These are phyloP conservation scores for Petrolisthes manimaculis DNA, from an alignment of 2,888 invertebrate species.

Conservation along the genomic window DNA sequence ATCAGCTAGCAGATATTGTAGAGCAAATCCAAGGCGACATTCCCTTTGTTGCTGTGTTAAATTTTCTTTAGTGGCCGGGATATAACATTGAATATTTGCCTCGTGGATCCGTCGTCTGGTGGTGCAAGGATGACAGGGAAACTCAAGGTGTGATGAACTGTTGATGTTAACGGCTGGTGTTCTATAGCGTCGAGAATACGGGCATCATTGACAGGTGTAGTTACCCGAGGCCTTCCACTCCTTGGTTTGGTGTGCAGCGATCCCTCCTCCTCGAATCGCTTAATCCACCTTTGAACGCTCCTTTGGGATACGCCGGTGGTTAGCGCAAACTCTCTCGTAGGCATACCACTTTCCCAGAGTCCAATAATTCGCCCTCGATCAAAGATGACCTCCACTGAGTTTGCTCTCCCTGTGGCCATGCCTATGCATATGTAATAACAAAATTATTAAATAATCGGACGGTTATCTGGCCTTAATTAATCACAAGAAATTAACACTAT, in stretches of 20 bases:
- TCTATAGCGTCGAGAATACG: background rate
- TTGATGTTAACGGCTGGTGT: background rate
- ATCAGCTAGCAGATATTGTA: no score
- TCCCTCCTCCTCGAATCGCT: background rate
- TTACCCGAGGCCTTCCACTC: no score
- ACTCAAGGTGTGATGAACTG: slow-evolving; percentile 8
- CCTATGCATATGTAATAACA: no score
- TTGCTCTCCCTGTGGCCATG: no score
- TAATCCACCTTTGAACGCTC: slow-evolving; percentile 15
- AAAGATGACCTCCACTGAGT: slow-evolving; percentile 9
- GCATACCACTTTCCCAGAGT: slow-evolving; percentile 10
- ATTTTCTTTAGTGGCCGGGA: no score
- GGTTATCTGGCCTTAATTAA: no score
- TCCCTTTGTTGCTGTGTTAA: no score
- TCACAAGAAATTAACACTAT: no score
- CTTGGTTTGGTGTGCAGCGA: no score
- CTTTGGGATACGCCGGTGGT: background rate
- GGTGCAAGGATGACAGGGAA: slow-evolving; percentile 16
- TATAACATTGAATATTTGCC: slow-evolving; percentile 10
- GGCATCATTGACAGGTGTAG: no score
- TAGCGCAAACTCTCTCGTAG: background rate
- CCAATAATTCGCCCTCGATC: slow-evolving; percentile 8
- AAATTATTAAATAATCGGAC: no score
- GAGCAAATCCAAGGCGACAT: no score
- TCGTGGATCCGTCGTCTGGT: slow-evolving; percentile 2